Evolutionary conservation across 92 coral and sea anemone species (phyloP).

Genomic region (Phenganax stokvisi): DNA sequence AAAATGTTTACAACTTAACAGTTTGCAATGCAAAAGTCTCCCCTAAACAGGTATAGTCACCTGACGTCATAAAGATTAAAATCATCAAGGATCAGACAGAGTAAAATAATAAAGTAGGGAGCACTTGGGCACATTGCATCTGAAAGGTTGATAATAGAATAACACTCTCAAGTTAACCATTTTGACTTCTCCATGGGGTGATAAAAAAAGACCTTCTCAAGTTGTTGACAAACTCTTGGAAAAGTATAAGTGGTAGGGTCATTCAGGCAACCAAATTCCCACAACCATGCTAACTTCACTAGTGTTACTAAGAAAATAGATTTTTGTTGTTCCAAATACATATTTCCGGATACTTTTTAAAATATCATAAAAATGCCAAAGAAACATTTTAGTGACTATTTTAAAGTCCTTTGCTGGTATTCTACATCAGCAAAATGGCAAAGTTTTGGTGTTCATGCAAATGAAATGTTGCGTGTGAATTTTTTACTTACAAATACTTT

Average conservation of each 20-base stretch:
- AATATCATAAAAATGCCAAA: not conserved
- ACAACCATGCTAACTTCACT: not conserved
- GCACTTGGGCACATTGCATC: too few species aligned
- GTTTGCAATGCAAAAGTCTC: not conserved
- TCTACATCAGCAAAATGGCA: too few species aligned
- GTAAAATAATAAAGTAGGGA: too few species aligned
- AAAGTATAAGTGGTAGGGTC: not conserved
- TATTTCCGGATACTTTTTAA: not conserved
- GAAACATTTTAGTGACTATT: not conserved
- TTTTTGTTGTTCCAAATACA: not conserved
- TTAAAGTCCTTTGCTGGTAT: not conserved
- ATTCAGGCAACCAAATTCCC: too few species aligned
- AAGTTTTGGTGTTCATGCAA: too few species aligned
- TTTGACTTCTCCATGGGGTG: not conserved
- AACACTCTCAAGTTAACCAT: not conserved
- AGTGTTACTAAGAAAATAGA: not conserved
- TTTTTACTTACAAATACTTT: not conserved
- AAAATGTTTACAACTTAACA: constrained; percentile 12
- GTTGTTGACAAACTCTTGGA: not conserved
- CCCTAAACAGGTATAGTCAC: too few species aligned
- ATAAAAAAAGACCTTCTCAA: not conserved
- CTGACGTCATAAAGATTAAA: too few species aligned
- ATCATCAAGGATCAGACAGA: too few species aligned
- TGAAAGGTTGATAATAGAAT: too few species aligned
- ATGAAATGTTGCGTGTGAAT: too few species aligned